Conservation (phyloP, 2,113 vertebrate genomes). For the Cariama cristata region DNA sequence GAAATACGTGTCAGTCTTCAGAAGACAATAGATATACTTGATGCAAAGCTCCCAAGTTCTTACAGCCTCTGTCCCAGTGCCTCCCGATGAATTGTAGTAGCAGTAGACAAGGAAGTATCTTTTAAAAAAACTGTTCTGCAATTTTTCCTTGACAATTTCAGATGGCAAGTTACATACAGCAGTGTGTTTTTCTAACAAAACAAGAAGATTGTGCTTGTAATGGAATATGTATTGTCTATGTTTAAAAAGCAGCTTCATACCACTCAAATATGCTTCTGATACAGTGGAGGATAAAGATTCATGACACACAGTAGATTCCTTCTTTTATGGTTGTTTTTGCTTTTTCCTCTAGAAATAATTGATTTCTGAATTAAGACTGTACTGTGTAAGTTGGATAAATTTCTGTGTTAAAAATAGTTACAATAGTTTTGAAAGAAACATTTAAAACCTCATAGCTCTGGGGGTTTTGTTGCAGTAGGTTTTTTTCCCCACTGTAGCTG, state of each 20-base stretch:
- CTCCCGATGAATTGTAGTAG: not conserved
- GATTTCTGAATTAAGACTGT: not conserved
- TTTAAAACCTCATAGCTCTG: not conserved
- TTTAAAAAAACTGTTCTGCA: not conserved
- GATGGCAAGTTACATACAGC: not conserved
- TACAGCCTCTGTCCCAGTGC: not conserved
- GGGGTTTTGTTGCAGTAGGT: not conserved
- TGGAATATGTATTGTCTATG: not conserved
- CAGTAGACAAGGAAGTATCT: not conserved
- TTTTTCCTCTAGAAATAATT: not conserved
- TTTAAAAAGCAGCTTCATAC: not conserved
- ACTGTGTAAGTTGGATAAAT: not conserved
- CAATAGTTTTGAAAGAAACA: not conserved
- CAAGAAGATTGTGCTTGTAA: not conserved
- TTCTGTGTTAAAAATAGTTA: not conserved
- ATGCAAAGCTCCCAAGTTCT: not conserved
- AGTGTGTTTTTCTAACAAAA: not conserved
- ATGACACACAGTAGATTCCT: not conserved
- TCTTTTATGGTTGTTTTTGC: not conserved
- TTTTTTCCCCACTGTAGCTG: not conserved
- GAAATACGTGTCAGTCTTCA: not conserved
- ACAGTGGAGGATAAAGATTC: not conserved
- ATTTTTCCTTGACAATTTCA: not conserved
- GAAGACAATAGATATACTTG: not conserved
- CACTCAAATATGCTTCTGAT: not conserved